Conservation (phyloP, 2,797 vertebrate genomes). For the Micrastur ruficollis region DNA sequence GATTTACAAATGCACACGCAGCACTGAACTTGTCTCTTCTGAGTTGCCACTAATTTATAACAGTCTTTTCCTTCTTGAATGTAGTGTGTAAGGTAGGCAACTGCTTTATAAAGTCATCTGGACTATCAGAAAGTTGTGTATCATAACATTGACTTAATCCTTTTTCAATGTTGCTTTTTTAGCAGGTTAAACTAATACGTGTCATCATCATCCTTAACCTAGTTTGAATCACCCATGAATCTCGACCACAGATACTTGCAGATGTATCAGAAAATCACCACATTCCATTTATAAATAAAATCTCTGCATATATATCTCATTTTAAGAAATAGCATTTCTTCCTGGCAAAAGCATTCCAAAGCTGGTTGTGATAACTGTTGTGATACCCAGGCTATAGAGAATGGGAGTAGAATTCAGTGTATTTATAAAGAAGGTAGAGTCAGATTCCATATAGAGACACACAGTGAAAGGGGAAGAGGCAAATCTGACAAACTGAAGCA, state of each 20-base stretch:
- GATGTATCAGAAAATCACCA: neutral
- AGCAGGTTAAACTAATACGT: neutral
- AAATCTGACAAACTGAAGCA: neutral
- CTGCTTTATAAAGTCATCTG: neutral
- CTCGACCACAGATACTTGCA: neutral
- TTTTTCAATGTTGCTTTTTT: neutral
- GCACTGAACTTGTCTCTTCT: neutral
- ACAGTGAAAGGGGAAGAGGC: neutral
- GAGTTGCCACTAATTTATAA: neutral
- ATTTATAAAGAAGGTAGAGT: neutral
- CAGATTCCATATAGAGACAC: neutral
- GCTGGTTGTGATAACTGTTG: neutral
- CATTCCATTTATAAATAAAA: neutral
- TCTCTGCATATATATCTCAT: neutral
- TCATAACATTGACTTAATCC: neutral
- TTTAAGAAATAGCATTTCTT: neutral
- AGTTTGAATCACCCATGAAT: neutral
- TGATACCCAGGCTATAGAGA: neutral
- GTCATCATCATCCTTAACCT: neutral
- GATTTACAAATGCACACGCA: neutral
- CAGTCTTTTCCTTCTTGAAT: neutral
- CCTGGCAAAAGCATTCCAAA: neutral
- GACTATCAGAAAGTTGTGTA: neutral
- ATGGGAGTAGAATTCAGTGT: neutral
- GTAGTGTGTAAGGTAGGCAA: neutral